These are phyloP conservation scores for Oxyteleia sp. DNA, from an alignment of 2,888 invertebrate genomes.

Conservation along the genomic window DNA sequence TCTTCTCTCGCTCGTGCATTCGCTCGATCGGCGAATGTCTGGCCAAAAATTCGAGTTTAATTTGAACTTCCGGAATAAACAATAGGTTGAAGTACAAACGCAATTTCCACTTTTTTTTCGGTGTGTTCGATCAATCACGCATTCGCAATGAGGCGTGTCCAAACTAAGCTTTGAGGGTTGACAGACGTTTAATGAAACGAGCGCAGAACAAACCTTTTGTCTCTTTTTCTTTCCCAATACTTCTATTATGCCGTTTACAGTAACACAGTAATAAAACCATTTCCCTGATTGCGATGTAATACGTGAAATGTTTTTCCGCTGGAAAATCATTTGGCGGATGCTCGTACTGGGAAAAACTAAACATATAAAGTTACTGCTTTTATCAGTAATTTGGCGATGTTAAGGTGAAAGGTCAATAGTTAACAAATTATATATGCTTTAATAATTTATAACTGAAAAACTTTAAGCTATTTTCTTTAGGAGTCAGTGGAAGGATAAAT, in stretches of 20 bases:
- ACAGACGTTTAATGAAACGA: constrained; percentile 58
- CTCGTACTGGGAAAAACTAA: too few species aligned
- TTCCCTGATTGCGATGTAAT: constrained; percentile 20
- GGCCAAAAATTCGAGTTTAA: constrained; percentile 61
- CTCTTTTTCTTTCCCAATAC: constrained; percentile 37
- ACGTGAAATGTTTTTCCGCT: not conserved
- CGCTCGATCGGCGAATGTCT: constrained; percentile 34
- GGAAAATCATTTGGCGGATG: not conserved
- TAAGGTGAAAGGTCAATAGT: too few species aligned
- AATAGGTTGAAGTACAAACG: constrained; percentile 60
- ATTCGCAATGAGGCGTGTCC: constrained; percentile 54
- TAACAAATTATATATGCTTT: too few species aligned
- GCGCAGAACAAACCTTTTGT: constrained; percentile 28
- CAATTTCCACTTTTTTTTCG: constrained; percentile 58
- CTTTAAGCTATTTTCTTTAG: too few species aligned
- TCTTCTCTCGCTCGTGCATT: constrained; percentile 30
- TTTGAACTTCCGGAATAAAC: constrained; percentile 67
- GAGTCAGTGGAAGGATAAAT: too few species aligned
- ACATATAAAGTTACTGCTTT: too few species aligned
- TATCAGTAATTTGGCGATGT: too few species aligned
- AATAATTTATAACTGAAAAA: too few species aligned
- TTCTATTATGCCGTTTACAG: constrained; percentile 38
- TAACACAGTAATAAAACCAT: constrained; percentile 35
- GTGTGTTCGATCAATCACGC: constrained; percentile 49
- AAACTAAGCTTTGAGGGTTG: constrained; percentile 58